A percentile compares a stretch with the other conserved stretches of the same genome.
These are phyloP conservation scores for Panagrolaimus sp. DNA, from an alignment of 1,140 invertebrate species.

Conservation along the genomic window DNA sequence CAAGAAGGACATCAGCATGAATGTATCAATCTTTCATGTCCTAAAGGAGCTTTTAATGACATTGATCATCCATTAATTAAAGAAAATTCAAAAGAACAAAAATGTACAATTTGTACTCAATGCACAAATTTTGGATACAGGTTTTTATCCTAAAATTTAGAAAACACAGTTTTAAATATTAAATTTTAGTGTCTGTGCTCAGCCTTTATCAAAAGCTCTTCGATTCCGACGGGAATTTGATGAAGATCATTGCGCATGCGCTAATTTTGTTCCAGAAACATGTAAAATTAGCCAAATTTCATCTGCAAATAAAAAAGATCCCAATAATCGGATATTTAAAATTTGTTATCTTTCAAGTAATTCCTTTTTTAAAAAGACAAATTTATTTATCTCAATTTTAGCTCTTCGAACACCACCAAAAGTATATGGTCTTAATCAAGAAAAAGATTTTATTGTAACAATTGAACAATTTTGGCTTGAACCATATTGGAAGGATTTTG, in stretches of 20 bases:
- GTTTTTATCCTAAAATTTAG: not conserved
- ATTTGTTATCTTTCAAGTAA: conserved; percentile 8
- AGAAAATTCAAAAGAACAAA: not conserved
- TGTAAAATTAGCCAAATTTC: not conserved
- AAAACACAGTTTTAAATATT: not conserved
- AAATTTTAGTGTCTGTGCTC: not conserved
- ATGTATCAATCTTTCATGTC: conserved; percentile 1
- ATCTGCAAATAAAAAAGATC: not conserved
- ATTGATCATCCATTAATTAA: conserved; percentile 4
- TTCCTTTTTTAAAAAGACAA: not conserved
- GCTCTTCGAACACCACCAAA: conserved; percentile 9
- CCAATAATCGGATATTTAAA: not conserved
- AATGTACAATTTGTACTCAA: conserved; percentile 3
- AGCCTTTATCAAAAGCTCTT: not conserved
- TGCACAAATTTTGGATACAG: conserved; percentile 8
- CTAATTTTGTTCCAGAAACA: conserved; percentile 1
- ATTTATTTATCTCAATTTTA: not conserved
- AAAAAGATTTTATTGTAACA: not conserved
- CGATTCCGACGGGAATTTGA: not conserved
- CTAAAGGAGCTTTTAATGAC: not conserved
- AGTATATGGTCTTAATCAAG: not conserved
- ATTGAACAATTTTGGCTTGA: not conserved
- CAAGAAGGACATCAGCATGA: not conserved
- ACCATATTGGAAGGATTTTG: conserved; percentile 11
- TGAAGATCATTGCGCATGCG: not conserved